These are phyloP conservation scores for Neodontobutis hainanensis DNA, from an alignment of 2,113 vertebrate species.

Conservation along the genomic window DNA sequence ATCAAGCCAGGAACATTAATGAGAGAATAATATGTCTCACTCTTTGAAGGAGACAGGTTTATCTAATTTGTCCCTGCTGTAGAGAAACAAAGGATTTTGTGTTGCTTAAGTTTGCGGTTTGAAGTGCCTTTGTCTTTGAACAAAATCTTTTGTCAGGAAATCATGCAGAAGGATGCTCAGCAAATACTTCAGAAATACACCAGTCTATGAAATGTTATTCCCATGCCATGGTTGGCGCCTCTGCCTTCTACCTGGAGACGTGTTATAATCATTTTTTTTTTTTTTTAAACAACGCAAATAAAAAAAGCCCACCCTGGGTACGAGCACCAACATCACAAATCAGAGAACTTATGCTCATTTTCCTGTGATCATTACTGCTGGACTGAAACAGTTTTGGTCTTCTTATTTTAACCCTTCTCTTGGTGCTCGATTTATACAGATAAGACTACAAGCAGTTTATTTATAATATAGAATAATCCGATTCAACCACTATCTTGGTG, in stretches of 20 bases:
- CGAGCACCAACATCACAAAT: constrained; percentile 32
- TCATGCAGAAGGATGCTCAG: constrained; percentile 51
- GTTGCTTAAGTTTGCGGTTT: constrained; percentile 57
- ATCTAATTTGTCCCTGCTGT: constrained; percentile 50
- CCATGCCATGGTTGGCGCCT: constrained; percentile 29
- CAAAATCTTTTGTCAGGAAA: constrained; percentile 51
- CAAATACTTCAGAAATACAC: constrained; percentile 67
- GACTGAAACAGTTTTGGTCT: constrained; percentile 23
- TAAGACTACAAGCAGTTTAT: constrained; percentile 27
- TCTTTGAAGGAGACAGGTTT: constrained; percentile 38
- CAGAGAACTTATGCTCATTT: constrained; percentile 14
- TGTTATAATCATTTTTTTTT: constrained; percentile 54
- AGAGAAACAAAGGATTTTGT: constrained; percentile 50
- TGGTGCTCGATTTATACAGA: constrained; percentile 10
- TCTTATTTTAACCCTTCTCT: neutral
- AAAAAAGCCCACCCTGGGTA: constrained; percentile 37
- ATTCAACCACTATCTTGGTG: constrained; percentile 44
- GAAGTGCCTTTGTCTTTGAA: constrained; percentile 60
- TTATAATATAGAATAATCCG: constrained; percentile 46
- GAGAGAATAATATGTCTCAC: constrained; percentile 48
- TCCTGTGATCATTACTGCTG: constrained; percentile 23
- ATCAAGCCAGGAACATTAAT: constrained; percentile 56
- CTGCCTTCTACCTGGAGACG: constrained; percentile 43
- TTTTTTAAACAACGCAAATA: constrained; percentile 47
- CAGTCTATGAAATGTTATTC: constrained; percentile 58